phyloP scores from a whole-genome alignment of 1,140 invertebrate species.

The Reticulitermes speratus region DNA sequence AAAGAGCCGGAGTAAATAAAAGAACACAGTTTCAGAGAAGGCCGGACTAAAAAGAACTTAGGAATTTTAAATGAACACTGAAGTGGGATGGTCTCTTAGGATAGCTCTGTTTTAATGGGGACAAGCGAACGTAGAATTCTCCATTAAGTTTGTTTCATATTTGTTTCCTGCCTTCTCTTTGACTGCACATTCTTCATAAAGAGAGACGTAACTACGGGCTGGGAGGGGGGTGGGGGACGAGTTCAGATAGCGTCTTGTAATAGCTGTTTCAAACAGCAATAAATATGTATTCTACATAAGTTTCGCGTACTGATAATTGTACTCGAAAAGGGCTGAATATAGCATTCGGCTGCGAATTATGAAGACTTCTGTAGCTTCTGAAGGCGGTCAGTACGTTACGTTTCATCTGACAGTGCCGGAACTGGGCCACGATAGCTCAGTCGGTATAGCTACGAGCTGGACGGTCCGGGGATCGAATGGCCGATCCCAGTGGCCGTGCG shows the following conservation, averaged over 20 bases:
- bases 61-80: background rate
- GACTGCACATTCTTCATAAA: background rate
- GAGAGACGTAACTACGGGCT: background rate
- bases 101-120: background rate
- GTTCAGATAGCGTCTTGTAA: background rate
- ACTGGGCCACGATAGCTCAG: too few relatives aligned
- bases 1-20: background rate
- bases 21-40: background rate
- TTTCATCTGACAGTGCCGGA: too few relatives aligned
- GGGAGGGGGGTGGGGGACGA: background rate
- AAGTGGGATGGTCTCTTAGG: background rate
- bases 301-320: too few relatives aligned
- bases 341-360: too few relatives aligned
- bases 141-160: background rate
- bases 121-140: background rate
- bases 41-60: background rate
- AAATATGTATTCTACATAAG: too few relatives aligned
- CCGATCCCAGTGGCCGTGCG: too few relatives aligned
- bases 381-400: too few relatives aligned
- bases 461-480: too few relatives aligned
- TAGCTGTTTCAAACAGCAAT: too few relatives aligned
- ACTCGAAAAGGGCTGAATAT: too few relatives aligned
- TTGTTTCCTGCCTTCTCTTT: background rate
- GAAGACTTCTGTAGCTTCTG: too few relatives aligned
- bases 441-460: too few relatives aligned